A percentile compares a stretch with the other conserved stretches of the same genome.
These are phyloP conservation scores for Agapornis roseicollis DNA, from an alignment of 2,113 vertebrate species.

Conservation along the genomic window DNA sequence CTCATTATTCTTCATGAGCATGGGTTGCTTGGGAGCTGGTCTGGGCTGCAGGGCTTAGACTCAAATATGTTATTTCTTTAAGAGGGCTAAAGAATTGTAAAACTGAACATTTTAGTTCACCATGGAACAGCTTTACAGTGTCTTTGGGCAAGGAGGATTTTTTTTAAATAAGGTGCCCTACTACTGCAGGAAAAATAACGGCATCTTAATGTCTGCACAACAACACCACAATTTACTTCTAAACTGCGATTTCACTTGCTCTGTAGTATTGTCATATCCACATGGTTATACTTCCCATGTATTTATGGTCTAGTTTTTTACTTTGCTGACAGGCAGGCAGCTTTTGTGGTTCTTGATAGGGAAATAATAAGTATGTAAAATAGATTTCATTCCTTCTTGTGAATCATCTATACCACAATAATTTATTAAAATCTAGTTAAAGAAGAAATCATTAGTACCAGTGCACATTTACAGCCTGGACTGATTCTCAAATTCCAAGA, in stretches of 20 bases:
- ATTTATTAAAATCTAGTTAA: not conserved
- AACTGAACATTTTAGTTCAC: not conserved
- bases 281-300: not conserved
- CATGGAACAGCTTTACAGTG: not conserved
- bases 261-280: not conserved
- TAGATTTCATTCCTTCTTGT: not conserved
- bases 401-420: not conserved
- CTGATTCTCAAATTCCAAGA: not conserved
- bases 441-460: not conserved
- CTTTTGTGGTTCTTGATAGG: not conserved
- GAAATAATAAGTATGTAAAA: not conserved
- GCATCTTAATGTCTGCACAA: not conserved
- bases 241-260: not conserved
- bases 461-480: not conserved
- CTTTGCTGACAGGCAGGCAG: not conserved
- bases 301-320: not conserved
- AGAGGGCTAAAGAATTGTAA: not conserved
- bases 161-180: not conserved
- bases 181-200: not conserved
- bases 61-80: not conserved
- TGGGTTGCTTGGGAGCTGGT: not conserved
- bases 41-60: not conserved
- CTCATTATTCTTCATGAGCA: not conserved
- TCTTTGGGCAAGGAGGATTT: not conserved
- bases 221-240: not conserved